These are phyloP conservation scores for Margaritifera margaritifera DNA, from an alignment of 2,888 invertebrate species.

Conservation along the genomic window DNA sequence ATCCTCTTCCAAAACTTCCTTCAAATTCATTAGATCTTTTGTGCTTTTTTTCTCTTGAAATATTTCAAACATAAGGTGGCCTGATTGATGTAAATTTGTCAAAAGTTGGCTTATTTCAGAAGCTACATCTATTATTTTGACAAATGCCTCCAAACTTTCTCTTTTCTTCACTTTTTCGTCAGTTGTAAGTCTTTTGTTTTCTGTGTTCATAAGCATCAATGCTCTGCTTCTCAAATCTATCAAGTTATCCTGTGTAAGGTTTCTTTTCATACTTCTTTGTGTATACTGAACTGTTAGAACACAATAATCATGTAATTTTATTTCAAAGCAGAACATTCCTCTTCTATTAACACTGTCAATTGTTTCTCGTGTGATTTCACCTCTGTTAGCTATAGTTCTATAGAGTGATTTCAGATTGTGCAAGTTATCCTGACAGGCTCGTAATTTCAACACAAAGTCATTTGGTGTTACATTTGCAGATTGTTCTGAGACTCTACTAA, in stretches of 20 bases:
- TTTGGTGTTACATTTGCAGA: constrained; percentile 8
- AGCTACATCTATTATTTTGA: constrained; percentile 10
- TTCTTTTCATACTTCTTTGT: constrained; percentile 20
- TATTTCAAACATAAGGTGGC: constrained; percentile 14
- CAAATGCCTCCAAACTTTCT: constrained; percentile 13
- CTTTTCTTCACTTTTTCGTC: too few species aligned
- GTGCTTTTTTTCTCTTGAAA: constrained; percentile 5
- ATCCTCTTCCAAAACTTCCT: constrained; percentile 8
- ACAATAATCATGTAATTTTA: constrained; percentile 11
- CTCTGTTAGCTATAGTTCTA: constrained; percentile 46
- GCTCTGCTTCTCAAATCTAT: constrained; percentile 44
- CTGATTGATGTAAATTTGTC: constrained; percentile 11
- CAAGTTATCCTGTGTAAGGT: constrained; percentile 14
- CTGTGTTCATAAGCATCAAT: constrained; percentile 34
- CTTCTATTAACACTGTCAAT: constrained; percentile 30
- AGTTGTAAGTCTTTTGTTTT: constrained; percentile 8
- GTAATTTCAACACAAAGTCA: constrained; percentile 30
- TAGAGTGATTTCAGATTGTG: constrained; percentile 43
- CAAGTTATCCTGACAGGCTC: constrained; percentile 34
- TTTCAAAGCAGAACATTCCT: constrained; percentile 30
- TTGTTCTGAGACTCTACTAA: constrained; percentile 14
- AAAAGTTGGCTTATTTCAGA: constrained; percentile 17
- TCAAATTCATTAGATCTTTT: constrained; percentile 10
- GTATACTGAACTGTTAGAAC: constrained; percentile 21
- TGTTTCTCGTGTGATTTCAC: constrained; percentile 42